phyloP scores from a whole-genome alignment of 2,888 invertebrate species.

The Ceramica pisi region DNA sequence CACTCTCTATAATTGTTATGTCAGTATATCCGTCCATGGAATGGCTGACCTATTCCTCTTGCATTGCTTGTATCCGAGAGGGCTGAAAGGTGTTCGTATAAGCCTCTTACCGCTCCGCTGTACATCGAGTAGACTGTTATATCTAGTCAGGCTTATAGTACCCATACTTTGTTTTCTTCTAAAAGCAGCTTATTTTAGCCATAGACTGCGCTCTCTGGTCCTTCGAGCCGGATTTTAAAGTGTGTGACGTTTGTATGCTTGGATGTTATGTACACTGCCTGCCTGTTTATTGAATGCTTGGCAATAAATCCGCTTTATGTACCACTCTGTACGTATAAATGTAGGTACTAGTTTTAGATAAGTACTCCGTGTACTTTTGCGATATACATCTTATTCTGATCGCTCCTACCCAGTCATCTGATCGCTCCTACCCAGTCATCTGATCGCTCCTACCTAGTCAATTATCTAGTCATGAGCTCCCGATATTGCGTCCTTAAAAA shows the following conservation, averaged over 20 bases:
- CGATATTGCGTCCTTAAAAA: background rate
- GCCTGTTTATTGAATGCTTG: too few species aligned
- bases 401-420: too few species aligned
- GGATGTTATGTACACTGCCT: background rate
- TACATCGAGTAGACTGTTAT: background rate
- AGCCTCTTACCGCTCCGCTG: constrained; percentile 7
- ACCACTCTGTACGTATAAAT: background rate
- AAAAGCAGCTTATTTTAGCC: constrained; percentile 9
- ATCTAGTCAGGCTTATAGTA: background rate
- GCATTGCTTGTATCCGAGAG: background rate
- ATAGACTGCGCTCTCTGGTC: background rate
- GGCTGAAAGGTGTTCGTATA: constrained; percentile 1
- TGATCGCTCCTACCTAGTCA: background rate
- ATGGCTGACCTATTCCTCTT: background rate
- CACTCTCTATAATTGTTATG: background rate
- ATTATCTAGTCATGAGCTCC: background rate
- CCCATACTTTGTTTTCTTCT: background rate
- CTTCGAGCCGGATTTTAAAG: background rate
- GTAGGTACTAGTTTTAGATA: background rate
- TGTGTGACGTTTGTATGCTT: background rate
- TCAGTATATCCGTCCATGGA: background rate
- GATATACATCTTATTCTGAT: background rate
- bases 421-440: too few species aligned
- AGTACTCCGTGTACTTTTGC: background rate
- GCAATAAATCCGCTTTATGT: too few species aligned